Evolutionary conservation across 1,140 invertebrate genomes (phyloP), one percentile per base, ranked within the genome.

Genomic region (Bombus breviceps): DNA sequence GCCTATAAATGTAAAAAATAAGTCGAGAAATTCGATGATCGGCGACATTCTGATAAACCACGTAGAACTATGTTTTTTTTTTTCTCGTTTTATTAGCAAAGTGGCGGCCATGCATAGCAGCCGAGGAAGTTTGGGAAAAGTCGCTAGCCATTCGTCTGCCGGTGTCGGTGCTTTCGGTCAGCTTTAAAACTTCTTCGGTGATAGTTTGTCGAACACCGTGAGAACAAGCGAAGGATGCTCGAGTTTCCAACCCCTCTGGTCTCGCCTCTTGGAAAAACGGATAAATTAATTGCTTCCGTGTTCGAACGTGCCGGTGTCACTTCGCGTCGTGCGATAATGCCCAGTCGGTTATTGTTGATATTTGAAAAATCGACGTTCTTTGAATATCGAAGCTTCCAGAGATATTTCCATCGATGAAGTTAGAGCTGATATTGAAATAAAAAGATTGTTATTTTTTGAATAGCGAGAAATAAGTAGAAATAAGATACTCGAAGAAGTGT

Each of bases 111-210:
- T 89, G 87, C 88, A 89, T 89, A 89, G 78, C 68, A 83, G 71
- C 28, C 76, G 41, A 41, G 68, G 3, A 76, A 75, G 75, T 89
- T 89, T 66, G 47, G 59, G 57, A 83, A 86, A 87, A 89, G 86
- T 84, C 85, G 73, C 62, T 62, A 87, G 89, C 87, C 86, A 89
- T 89, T 79, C 85, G 78, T 87, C 77, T 81, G 85, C 84, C 89
- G 53, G 57, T 81, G 88, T 47, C 68, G 68, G 66, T 74, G 87
- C 89, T 90, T 90, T 86, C 62, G 83, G 89, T 89, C 89, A 88
- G 86, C 86, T 90, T 90, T 88, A 86, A 90, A 90, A 90, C 89
- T 90, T 90, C 83, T 90, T 86, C n/a, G 78, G 74, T 81, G 80
- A 90, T 90, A 90, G 86, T 90, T 88, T 86, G 83, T 88, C 86